These are phyloP conservation scores for Passer domesticus DNA, from an alignment of 2,113 vertebrate species.

Conservation along the genomic window DNA sequence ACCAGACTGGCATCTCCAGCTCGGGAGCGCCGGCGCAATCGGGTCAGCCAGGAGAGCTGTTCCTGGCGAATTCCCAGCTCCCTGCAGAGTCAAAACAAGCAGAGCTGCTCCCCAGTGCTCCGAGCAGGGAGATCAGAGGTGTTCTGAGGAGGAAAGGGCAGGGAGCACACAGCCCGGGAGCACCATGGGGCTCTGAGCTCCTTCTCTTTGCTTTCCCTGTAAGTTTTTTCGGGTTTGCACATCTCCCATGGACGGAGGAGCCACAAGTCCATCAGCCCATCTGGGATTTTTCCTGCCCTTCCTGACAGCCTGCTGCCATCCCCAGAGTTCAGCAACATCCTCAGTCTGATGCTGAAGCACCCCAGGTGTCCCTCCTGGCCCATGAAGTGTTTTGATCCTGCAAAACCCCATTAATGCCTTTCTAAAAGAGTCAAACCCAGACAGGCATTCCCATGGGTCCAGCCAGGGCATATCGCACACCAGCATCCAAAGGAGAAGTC, in stretches of 20 bases:
- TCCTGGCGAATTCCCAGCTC: not conserved
- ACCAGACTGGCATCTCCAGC: not conserved
- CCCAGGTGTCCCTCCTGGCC: not conserved
- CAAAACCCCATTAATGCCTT: not conserved
- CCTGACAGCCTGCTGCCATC: not conserved
- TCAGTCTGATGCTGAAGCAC: rapidly evolving
- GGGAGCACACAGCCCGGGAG: not conserved
- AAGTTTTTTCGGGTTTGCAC: not conserved
- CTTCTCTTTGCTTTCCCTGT: not conserved
- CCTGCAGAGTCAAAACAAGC: not conserved
- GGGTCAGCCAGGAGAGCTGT: not conserved
- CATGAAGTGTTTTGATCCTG: not conserved
- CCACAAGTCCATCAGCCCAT: rapidly evolving
- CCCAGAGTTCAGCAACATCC: not conserved
- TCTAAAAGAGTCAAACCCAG: not conserved
- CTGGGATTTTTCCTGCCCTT: not conserved
- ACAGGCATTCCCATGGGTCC: not conserved
- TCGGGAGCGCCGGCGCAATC: rapidly evolving
- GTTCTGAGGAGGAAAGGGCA: not conserved
- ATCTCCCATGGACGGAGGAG: not conserved
- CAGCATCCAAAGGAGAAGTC: not conserved
- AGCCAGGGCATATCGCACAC: not conserved
- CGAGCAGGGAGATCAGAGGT: not conserved
- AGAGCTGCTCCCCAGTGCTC: not conserved
- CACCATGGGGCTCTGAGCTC: not conserved